Conservation (phyloP, 2,113 vertebrate genomes). For the Potamarius usumacintae region DNA sequence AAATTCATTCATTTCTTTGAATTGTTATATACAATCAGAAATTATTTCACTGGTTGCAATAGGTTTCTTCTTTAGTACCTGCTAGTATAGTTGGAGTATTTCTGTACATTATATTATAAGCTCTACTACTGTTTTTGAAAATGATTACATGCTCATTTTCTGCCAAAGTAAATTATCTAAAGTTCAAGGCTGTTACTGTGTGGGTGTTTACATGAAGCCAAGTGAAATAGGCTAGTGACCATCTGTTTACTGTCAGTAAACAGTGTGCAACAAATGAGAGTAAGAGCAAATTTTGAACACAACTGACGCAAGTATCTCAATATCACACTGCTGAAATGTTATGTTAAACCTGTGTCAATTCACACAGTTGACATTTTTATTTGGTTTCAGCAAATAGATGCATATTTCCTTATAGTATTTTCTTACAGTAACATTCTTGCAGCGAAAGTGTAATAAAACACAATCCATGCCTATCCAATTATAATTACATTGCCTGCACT, state of each 20-base stretch:
- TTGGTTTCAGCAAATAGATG: neutral
- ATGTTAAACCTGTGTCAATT: neutral
- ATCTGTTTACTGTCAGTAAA: conserved; percentile 8
- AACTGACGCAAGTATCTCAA: neutral
- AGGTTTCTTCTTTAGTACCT: neutral
- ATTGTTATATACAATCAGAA: neutral
- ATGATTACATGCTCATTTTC: neutral
- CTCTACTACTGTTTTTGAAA: neutral
- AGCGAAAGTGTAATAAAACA: neutral
- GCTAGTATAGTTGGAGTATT: neutral
- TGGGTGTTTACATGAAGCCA: neutral
- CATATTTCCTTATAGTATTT: neutral
- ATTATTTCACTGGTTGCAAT: neutral
- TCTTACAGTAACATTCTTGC: neutral
- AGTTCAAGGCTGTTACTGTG: conserved; percentile 24
- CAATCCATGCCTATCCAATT: neutral
- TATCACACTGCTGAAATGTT: neutral
- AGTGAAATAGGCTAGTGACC: conserved; percentile 13
- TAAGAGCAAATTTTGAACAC: neutral
- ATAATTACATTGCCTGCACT: neutral
- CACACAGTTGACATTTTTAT: neutral
- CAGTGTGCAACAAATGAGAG: neutral
- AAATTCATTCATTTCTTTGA: neutral
- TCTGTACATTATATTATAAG: neutral
- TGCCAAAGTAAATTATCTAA: conserved; percentile 15